phyloP scores from a whole-genome alignment of 2,113 vertebrate genomes.

The Paraplagusia blochii region DNA sequence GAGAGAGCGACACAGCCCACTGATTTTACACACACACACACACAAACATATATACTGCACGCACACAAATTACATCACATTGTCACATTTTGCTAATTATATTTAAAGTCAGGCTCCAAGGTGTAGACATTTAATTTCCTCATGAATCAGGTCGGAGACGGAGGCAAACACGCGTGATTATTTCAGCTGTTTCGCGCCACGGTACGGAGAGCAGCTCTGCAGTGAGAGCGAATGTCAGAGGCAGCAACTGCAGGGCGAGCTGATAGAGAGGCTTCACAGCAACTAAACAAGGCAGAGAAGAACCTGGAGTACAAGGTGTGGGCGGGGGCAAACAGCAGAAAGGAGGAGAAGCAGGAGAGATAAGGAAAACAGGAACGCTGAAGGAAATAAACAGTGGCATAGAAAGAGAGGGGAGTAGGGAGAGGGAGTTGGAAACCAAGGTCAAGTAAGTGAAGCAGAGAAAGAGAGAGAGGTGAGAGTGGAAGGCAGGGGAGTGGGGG shows the following conservation, averaged over 20 bases:
- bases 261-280: slow-evolving; percentile 74
- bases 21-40: slow-evolving; percentile 8
- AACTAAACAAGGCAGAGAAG: slow-evolving; percentile 60
- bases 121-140: slow-evolving; percentile 38
- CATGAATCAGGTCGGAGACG: slow-evolving; percentile 48
- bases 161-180: slow-evolving; percentile 37
- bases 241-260: slow-evolving; percentile 65
- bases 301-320: slow-evolving; percentile 30
- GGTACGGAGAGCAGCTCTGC: slow-evolving; percentile 61
- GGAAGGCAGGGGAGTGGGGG: too few species aligned
- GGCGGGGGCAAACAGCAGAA: slow-evolving; percentile 32
- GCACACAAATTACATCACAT: not conserved
- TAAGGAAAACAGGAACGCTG: slow-evolving; percentile 68
- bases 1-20: slow-evolving; percentile 17
- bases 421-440: slow-evolving; percentile 64
- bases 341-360: slow-evolving; percentile 57
- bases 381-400: slow-evolving; percentile 72
- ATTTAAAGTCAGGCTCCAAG: slow-evolving; percentile 32
- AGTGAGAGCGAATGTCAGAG: slow-evolving; percentile 65
- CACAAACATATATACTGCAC: not conserved
- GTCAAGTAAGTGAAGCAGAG: slow-evolving; percentile 62
- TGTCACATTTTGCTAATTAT: slow-evolving; percentile 15
- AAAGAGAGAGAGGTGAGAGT: slow-evolving; percentile 35
- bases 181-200: slow-evolving; percentile 16
- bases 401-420: slow-evolving; percentile 42